These are phyloP conservation scores for Linnaemya vulpina DNA, from an alignment of 2,888 invertebrate species.

Conservation along the genomic window DNA sequence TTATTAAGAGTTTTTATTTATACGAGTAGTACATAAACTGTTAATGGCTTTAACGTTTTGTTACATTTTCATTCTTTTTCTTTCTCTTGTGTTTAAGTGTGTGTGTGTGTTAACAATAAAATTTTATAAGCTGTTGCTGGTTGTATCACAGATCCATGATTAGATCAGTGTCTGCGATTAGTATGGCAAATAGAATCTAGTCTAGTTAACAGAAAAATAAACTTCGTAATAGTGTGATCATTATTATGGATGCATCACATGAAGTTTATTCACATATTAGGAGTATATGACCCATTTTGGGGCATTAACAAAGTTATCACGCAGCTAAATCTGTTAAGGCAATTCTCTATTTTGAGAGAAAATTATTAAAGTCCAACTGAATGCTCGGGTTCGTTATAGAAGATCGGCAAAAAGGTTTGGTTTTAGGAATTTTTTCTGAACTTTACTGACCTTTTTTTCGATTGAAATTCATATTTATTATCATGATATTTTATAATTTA, in stretches of 20 bases:
- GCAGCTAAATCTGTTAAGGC: too few species aligned
- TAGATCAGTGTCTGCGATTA: slow-evolving; percentile 8
- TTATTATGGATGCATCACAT: too few species aligned
- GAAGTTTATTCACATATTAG: too few species aligned
- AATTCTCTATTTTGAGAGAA: not conserved
- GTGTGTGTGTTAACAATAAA: slow-evolving; percentile 47
- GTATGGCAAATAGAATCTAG: slow-evolving; percentile 29
- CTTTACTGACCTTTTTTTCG: too few species aligned
- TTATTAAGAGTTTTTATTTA: not conserved
- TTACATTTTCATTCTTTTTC: not conserved
- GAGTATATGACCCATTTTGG: too few species aligned
- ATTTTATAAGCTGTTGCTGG: slow-evolving; percentile 36
- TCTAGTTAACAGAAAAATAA: slow-evolving; percentile 30
- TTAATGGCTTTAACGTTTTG: slow-evolving; percentile 21
- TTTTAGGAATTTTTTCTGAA: too few species aligned
- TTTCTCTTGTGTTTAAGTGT: slow-evolving; percentile 10
- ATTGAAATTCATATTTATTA: too few species aligned
- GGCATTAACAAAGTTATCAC: too few species aligned
- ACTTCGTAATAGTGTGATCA: not conserved
- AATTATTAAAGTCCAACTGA: too few species aligned
- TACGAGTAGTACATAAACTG: slow-evolving; percentile 23
- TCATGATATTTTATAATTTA: too few species aligned
- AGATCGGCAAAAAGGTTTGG: too few species aligned
- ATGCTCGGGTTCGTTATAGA: too few species aligned
- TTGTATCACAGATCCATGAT: slow-evolving; percentile 34